Evolutionary conservation across 2,113 vertebrate species (phyloP), one percentile per base, ranked within the genome.

Genomic region (Turnix velox): DNA sequence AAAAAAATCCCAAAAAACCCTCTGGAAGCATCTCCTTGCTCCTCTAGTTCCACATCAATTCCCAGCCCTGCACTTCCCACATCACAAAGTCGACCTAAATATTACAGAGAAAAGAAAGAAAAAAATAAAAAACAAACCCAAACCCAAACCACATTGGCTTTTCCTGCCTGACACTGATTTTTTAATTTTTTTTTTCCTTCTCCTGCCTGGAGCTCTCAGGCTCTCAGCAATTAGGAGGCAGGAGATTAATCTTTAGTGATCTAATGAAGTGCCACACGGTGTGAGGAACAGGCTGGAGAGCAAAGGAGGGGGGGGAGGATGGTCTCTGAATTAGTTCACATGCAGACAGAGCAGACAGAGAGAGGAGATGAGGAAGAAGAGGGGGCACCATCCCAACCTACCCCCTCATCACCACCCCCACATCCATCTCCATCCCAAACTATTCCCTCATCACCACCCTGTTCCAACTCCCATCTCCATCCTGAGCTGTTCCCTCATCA

Each of bases 181-280:
- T 35, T 61, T 68, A n/a, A n/a, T n/a, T n/a, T n/a, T n/a, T n/a
- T n/a, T n/a, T n/a, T n/a, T n/a, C n/a, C n/a, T n/a, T n/a, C 81
- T 35, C 55, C 88, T 69, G 68, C 63, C 84, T 62, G 88, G 63
- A 88, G 88, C 92, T 94, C 87, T 81, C 6, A 4, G 81, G 94
- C 11, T 2, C 86, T 87, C 0, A 0, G 91, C 91, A 95, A 92
- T 94, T 88, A 94, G 37, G 77, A 93, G 80, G 80, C 69, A 0
- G 46, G 49, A 88, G 87, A 94, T 96, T 84, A 93, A 93, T 93
- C 84, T 74, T 71, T n/a, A 87, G 89, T 35, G 84, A 84, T 86
- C 37, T 92, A 87, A 96, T 87, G 94, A 93, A 92, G 87, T 67
- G 57, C 35, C 10, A 24, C 2, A 28, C 8, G 8, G 66, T 77